Base-by-base conservation (phyloP, 2,113 vertebrate genomes). In the Zosterops lateralis region DNA sequence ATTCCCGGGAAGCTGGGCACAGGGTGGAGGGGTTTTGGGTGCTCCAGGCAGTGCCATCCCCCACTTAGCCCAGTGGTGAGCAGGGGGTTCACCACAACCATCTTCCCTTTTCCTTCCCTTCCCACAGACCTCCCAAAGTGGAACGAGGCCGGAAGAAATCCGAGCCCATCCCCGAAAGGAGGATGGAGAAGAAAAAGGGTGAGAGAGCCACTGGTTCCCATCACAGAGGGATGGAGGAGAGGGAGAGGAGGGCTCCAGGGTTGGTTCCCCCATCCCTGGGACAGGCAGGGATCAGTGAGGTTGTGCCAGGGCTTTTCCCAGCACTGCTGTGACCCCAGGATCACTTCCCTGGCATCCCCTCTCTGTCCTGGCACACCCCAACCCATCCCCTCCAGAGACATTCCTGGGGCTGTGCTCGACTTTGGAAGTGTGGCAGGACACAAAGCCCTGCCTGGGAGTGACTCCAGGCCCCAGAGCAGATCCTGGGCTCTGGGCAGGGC, bases 131-230 rank as follows among this genome's bases (percentile, higher is more conserved):
- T 7, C 40, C 96, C 11, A 99, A 98, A 93, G 97, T 96, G 29
- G 99, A 99, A 84, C 98, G 98, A 89, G 97, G 98, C 62, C 98
- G 97, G 91, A 99, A 98, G 91, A 98, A 97, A 93, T 94, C 98
- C 1, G 99, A 99, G 73, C 97, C 97, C 4, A 92, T 94, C 44
- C 97, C 96, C 0, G 98, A 98, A 38, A 98, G 98, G 87, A 99
- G 98, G 93, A 96, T 97, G 42, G 98, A 99, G 88, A 99, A 99
- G 98, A 99, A 99, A 94, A 99, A 98, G 96, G 99, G 99, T 99
- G 50, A 97, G 97, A 34, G 64, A 7, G 29, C 5, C 1, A 0
- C 25, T 70, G 40, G 19, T 74, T 26, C 34, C 18, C 5, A 3
- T 31, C 28, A 2, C 31, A 13, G 78, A 45, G 20, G 13, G 45